These are phyloP conservation scores for Girardinichthys multiradiatus DNA, from an alignment of 2,113 vertebrate genomes.

Conservation along the genomic window DNA sequence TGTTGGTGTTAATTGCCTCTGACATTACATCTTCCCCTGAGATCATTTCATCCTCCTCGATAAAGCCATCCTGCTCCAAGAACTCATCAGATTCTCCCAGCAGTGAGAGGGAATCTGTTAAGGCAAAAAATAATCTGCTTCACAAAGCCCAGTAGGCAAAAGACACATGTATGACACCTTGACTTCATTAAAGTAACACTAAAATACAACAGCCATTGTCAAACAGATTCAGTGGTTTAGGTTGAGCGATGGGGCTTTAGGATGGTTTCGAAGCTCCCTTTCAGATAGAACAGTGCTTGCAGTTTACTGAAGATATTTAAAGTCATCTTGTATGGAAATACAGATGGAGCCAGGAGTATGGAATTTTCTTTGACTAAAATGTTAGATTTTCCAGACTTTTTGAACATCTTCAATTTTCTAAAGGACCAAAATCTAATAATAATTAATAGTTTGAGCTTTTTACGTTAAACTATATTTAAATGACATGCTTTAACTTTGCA, in stretches of 20 bases:
- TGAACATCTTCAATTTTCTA: no score
- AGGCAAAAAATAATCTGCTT: conserved; percentile 1
- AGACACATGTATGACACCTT: not conserved
- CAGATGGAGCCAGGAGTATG: no score
- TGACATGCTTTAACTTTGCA: no score
- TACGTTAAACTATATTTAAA: no score
- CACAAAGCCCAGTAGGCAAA: conserved; percentile 11
- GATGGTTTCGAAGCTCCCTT: not conserved
- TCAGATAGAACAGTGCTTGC: not conserved
- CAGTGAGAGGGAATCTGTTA: conserved; percentile 75
- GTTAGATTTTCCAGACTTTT: no score
- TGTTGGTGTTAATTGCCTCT: conserved; percentile 74
- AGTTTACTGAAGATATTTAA: no score
- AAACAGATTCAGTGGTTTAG: not conserved
- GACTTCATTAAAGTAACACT: not conserved
- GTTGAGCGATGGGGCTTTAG: not conserved
- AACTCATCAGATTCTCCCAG: conserved; percentile 79
- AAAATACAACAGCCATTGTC: not conserved
- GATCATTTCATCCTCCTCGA: conserved; percentile 80
- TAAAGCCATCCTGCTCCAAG: conserved; percentile 75
- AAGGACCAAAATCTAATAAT: no score
- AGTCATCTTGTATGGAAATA: no score
- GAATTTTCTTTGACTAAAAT: no score
- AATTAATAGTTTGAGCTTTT: no score
- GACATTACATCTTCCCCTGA: conserved; percentile 75